Conservation (phyloP, 2,888 invertebrate species). For the Unio pictorum region DNA sequence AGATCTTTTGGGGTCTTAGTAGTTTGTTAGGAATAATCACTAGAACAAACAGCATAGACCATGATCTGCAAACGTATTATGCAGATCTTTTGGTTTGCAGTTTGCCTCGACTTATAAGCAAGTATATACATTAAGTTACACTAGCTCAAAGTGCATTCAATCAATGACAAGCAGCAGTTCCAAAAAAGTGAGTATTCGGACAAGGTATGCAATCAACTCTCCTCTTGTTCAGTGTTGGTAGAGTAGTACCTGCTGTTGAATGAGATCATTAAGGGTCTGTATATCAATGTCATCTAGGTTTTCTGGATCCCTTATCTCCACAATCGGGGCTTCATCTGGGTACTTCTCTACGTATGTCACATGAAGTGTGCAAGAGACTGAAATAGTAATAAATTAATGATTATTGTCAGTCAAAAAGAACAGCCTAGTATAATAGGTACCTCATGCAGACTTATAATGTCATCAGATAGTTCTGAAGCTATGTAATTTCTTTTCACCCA, state of each 20-base stretch:
- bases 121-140: too few relatives aligned
- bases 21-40: too few relatives aligned
- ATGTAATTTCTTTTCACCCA: too few relatives aligned
- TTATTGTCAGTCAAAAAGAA: neutral
- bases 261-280: slow-evolving; percentile 46
- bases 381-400: slow-evolving; percentile 11
- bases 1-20: too few relatives aligned
- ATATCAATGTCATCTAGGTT: slow-evolving; percentile 76
- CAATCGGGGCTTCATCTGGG: slow-evolving; percentile 87
- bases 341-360: slow-evolving; percentile 90
- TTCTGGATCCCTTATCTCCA: slow-evolving; percentile 79
- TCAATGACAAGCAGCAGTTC: neutral
- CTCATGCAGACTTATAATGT: too few relatives aligned
- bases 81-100: too few relatives aligned
- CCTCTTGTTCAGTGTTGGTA: neutral
- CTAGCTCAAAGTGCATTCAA: neutral
- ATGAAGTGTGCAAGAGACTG: slow-evolving; percentile 81
- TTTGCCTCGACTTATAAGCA: too few relatives aligned
- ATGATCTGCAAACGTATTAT: too few relatives aligned
- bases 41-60: too few relatives aligned
- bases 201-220: neutral
- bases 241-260: slow-evolving; percentile 55
- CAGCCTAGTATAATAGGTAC: too few relatives aligned
- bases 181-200: too few relatives aligned
- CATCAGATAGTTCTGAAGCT: too few relatives aligned